Conservation (phyloP, 2,113 vertebrate genomes). For the Hyperoodon ampullatus region DNA sequence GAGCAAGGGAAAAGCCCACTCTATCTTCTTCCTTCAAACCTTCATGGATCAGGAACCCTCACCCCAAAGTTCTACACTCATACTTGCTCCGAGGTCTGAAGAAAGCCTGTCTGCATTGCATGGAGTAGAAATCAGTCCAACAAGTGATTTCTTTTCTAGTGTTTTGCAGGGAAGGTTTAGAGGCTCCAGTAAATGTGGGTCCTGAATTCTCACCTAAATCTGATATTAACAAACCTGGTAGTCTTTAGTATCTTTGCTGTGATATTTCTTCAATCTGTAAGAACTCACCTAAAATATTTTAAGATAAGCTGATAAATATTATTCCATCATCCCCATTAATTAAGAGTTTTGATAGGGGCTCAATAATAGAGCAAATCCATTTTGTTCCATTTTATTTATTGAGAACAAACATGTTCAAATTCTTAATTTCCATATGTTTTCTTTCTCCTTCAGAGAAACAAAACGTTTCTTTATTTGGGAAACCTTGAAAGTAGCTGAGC, state of each 20-base stretch:
- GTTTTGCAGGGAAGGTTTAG: neutral
- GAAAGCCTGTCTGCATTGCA: neutral
- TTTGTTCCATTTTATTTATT: neutral
- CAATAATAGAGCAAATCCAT: neutral
- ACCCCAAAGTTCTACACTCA: neutral
- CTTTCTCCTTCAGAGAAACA: neutral
- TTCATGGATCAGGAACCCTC: neutral
- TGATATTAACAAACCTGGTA: neutral
- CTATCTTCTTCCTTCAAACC: neutral
- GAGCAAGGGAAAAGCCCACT: neutral
- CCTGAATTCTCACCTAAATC: neutral
- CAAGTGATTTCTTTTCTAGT: neutral
- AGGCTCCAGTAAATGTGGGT: neutral
- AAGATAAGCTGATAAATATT: neutral
- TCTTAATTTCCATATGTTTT: neutral
- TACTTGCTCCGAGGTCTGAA: neutral
- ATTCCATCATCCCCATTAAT: neutral
- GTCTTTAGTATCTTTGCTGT: neutral
- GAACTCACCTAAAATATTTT: neutral
- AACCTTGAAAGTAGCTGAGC: neutral
- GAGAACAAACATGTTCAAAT: neutral
- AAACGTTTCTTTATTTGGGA: neutral
- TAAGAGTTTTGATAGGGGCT: neutral
- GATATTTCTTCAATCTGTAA: neutral
- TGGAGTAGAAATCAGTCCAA: neutral